Evolutionary conservation across 1,140 invertebrate genomes (phyloP).

Genomic region (Adoxophyes honmai): DNA sequence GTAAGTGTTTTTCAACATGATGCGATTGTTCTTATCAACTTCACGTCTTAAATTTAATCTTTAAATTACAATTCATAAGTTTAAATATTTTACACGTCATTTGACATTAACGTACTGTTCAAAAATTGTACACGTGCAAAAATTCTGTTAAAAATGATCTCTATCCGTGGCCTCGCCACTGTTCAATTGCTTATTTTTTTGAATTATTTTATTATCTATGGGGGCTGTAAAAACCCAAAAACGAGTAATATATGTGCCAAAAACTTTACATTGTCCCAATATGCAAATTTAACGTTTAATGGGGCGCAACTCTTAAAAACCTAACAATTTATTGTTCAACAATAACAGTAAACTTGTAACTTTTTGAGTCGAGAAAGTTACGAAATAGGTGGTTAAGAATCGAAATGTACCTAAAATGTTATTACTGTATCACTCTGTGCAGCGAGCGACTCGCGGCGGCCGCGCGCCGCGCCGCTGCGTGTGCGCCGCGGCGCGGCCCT

Average conservation of each 20-base stretch:
- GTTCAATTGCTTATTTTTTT: not conserved
- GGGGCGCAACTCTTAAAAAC: conserved; percentile 61
- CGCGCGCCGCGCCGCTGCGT: no score
- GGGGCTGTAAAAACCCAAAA: conserved; percentile 61
- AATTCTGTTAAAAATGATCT: conserved; percentile 13
- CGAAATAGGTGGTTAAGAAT: no score
- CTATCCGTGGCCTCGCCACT: conserved; percentile 29
- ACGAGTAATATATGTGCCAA: conserved; percentile 40
- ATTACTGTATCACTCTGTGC: no score
- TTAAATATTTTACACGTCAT: conserved; percentile 17
- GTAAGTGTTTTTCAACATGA: conserved; percentile 10
- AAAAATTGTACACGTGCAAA: conserved; percentile 20
- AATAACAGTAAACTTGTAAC: conserved; percentile 45
- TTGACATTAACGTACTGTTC: conserved; percentile 10
- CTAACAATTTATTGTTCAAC: conserved; percentile 54
- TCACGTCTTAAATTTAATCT: conserved; percentile 17
- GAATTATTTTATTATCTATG: conserved; percentile 39
- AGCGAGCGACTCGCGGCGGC: no score
- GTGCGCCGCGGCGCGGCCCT: not conserved
- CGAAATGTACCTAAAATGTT: no score
- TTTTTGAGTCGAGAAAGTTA: not conserved
- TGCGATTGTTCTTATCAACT: conserved; percentile 16
- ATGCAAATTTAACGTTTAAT: conserved; percentile 57
- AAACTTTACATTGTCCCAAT: conserved; percentile 57
- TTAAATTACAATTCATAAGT: conserved; percentile 20